Evolutionary conservation across 2,797 vertebrate genomes (phyloP), one percentile per base, ranked within the genome.

Genomic region (Sternarchorhynchus goeldii): DNA sequence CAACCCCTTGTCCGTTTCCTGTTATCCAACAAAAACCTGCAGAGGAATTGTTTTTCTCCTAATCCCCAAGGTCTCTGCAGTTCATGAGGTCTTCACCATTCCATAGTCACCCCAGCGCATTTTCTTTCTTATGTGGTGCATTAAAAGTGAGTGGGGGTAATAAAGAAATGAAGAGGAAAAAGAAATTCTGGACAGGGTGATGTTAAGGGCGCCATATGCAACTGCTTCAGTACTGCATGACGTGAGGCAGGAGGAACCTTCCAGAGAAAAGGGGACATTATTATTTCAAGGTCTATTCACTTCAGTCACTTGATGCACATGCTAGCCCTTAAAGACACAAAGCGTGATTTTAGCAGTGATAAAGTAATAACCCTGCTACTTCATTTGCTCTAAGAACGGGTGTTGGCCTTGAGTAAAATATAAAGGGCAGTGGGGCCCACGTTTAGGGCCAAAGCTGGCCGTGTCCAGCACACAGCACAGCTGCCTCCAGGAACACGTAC

Each of bases 61-160:
- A 67, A 29, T 12, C 45, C 32, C 74, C 74, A 76, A 76, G 63
- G 74, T 67, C 63, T 36, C 32, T n/a, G 20, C 45, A 2, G 29
- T 21, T 7, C 20, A 59, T 45, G 70, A 29, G n/a, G 18, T 5
- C 39, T 20, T 6, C 12, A 20, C 14, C 12, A 1, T 36, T 65
- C 62, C 21, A 53, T 10, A 0, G 45, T 50, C 45, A 36, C 20
- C 5, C 21, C 6, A 1, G n/a, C 4, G 17, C 41, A 6, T 21
- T 50, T 4, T 18, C 16, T 17, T 25, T 53, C 66, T 53, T 53
- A 53, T 18, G 20, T 2, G 57, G 31, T 41, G 74, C 18, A 41
- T 76, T 76, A 64, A 75, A 56, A 39, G 5, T 55, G 8, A 75
- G 3, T 62, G 41, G 55, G 25, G 62, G 41, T 31, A 53, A 63